Conservation (phyloP, 2,797 vertebrate genomes). For the Sandelia bainsii region DNA sequence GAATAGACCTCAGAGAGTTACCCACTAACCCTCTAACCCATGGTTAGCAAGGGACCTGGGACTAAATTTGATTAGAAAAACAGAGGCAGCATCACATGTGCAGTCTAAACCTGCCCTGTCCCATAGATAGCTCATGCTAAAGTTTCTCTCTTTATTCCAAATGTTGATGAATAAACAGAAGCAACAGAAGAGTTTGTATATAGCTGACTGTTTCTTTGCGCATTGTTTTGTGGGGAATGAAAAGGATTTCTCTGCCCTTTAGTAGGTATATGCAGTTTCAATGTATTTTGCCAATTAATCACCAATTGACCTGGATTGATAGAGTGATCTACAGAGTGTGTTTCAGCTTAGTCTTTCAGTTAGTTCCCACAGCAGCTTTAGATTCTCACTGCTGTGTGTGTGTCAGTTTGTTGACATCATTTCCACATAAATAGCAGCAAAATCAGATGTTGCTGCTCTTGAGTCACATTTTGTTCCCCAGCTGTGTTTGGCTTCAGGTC, state of each 20-base stretch:
- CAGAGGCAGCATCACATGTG: no score
- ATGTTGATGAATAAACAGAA: background rate
- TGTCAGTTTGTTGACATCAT: slow-evolving; percentile 25
- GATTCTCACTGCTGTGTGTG: slow-evolving; percentile 4
- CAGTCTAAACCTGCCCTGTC: background rate
- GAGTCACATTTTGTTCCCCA: slow-evolving; percentile 12
- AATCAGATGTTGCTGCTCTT: slow-evolving; percentile 40
- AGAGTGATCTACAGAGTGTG: background rate
- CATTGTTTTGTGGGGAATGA: slow-evolving; percentile 2
- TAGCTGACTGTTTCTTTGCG: background rate
- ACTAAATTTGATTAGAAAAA: no score
- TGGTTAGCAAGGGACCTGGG: no score
- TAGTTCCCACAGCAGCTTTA: slow-evolving; percentile 3
- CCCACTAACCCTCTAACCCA: no score
- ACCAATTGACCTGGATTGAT: background rate
- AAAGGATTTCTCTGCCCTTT: background rate
- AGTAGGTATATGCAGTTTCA: background rate
- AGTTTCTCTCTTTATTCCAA: background rate
- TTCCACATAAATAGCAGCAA: slow-evolving; percentile 14
- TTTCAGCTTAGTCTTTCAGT: background rate
- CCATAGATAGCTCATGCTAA: background rate
- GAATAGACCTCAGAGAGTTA: no score
- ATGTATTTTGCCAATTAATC: background rate
- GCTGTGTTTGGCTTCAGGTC: background rate
- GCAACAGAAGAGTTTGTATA: background rate